phyloP scores from a whole-genome alignment of 2,797 vertebrate genomes.

The Corythornis leucogaster region DNA sequence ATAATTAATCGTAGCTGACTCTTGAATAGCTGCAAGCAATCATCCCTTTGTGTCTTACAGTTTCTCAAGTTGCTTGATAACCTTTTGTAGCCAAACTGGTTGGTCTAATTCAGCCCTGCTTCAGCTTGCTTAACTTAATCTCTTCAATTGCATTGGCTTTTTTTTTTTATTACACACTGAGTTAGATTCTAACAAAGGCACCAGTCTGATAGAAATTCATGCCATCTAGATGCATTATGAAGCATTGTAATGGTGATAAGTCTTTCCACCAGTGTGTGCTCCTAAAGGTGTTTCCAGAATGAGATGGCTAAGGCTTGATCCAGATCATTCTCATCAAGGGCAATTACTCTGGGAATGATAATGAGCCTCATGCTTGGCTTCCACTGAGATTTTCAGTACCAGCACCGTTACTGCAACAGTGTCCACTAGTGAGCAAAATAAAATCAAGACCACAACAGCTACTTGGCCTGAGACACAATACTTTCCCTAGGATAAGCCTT shows the following conservation, averaged over 20 bases:
- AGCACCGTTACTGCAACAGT: neutral
- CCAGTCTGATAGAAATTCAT: neutral
- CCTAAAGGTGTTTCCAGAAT: neutral
- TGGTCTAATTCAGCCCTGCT: neutral
- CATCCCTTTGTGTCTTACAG: neutral
- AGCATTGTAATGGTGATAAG: neutral
- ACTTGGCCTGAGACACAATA: neutral
- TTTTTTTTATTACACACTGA: neutral
- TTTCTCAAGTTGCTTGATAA: neutral
- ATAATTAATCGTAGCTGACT: neutral
- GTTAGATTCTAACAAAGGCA: neutral
- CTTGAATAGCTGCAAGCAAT: neutral
- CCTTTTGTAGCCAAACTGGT: neutral
- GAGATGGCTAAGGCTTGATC: neutral
- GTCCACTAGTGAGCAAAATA: neutral
- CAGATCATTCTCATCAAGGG: neutral
- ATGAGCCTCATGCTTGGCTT: neutral
- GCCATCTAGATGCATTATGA: neutral
- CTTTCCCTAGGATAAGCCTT: neutral
- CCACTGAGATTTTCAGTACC: slow-evolving; percentile 20
- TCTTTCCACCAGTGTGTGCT: neutral
- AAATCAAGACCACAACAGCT: neutral
- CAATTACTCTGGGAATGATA: slow-evolving; percentile 23
- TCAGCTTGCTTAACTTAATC: neutral
- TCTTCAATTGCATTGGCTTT: neutral